phyloP scores from a whole-genome alignment of 2,888 invertebrate genomes.

The Rhodophaea formosa region DNA sequence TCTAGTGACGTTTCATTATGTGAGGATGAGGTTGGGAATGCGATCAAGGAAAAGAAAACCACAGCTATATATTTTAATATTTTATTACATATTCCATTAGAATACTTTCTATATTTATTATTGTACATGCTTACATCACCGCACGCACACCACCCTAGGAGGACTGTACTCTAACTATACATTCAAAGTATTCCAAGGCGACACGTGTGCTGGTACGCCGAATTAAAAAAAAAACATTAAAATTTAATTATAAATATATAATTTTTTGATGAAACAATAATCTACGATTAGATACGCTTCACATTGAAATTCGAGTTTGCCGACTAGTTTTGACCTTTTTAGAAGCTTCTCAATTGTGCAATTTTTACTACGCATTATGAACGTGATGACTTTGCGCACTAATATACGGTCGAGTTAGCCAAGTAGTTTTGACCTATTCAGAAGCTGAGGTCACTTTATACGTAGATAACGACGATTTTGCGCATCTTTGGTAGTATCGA shows the following conservation, averaged over 20 bases:
- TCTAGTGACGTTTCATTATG: no score
- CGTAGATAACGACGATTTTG: no score
- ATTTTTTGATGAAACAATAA: no score
- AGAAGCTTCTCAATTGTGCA: neutral
- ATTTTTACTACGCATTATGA: neutral
- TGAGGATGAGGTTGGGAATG: no score
- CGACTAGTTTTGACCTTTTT: neutral
- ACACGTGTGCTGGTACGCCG: constrained; percentile 4
- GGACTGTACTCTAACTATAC: constrained; percentile 42
- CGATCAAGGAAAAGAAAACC: constrained; percentile 30
- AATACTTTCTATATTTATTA: constrained; percentile 77
- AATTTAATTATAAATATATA: neutral
- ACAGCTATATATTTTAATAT: constrained; percentile 51
- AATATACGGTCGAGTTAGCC: neutral
- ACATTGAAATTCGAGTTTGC: neutral
- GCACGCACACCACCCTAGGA: constrained; percentile 44
- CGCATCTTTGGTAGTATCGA: no score
- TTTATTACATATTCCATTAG: constrained; percentile 81
- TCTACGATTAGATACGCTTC: no score
- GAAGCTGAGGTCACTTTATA: no score
- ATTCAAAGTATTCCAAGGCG: constrained; percentile 23
- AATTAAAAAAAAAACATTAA: neutral
- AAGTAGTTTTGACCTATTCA: no score
- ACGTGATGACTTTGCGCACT: neutral
- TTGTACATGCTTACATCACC: constrained; percentile 67